These are phyloP conservation scores for Dallia pectoralis DNA, from an alignment of 2,797 vertebrate species.

Conservation along the genomic window DNA sequence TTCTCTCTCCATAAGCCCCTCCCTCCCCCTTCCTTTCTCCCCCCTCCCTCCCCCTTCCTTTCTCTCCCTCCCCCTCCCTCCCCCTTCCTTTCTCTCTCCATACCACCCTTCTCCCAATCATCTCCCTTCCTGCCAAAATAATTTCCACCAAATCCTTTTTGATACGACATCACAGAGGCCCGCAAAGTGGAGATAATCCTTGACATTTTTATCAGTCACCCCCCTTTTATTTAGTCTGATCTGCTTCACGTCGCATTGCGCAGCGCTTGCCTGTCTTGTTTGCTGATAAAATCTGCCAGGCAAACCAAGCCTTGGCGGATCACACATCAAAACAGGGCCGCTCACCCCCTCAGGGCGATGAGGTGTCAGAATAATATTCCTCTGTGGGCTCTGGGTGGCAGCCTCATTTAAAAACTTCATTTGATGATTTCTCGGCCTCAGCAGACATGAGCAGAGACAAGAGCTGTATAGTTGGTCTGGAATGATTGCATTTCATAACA, in stretches of 20 bases:
- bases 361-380: conserved; percentile 72
- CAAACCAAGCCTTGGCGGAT: conserved; percentile 62
- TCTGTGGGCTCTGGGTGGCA: conserved; percentile 68
- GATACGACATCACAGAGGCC: conserved; percentile 72
- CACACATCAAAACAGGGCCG: conserved; percentile 73
- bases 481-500: background rate
- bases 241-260: conserved; percentile 3
- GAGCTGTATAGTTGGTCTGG: background rate
- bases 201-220: conserved; percentile 68
- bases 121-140: conserved; percentile 64
- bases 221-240: conserved; percentile 56
- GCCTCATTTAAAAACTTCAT: conserved; percentile 71
- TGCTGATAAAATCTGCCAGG: conserved; percentile 74
- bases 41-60: conserved; percentile 35
- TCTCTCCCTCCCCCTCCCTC: conserved; percentile 30
- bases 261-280: conserved; percentile 67
- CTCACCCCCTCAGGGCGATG: conserved; percentile 54
- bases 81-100: background rate
- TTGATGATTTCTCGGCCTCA: conserved; percentile 49
- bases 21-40: conserved; percentile 34
- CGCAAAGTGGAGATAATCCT: conserved; percentile 71
- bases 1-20: conserved; percentile 28
- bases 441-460: conserved; percentile 1
- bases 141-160: conserved; percentile 71
- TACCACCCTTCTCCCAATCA: conserved; percentile 34